Evolutionary conservation across 2,888 invertebrate genomes (phyloP), one percentile per base, ranked within the genome.

Genomic region (Esperia sulphurella): DNA sequence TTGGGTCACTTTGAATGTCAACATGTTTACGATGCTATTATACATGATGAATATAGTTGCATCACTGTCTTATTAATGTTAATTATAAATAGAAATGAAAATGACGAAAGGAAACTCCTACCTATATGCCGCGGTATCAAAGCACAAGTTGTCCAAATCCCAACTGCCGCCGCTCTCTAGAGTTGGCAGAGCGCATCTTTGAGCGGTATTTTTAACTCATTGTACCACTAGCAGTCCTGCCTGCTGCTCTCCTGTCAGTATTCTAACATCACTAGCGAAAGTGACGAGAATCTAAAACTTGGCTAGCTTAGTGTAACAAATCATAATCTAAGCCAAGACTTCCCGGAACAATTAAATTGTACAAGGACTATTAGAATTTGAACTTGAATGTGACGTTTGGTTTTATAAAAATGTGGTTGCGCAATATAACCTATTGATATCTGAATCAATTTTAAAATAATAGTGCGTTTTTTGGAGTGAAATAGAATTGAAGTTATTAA

Each of bases 181-280:
- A 83, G 74, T 88, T 89, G 89, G 89, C 89, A 88, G 76, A 79
- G 88, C 83, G 82, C 85, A 83, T 88, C 88, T 86, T 83, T 57
- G 83, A 85, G 85, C 84, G 86, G 58, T 89, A 89, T 89, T 89
- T 89, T 86, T 89, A 89, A 87, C 89, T 89, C 89, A 88, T 83
- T 88, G 80, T 87, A 78, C 78, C 73, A 79, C 79, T 77, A 75
- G 81, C 86, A 74, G 80, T 79, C 79, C 76, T 73, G 80, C 75
- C 65, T 71, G 80, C 73, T 77, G 71, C 86, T 87, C 84, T 75
- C 71, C 76, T 82, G 81, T 73, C 84, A 78, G 80, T 76, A 55
- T 56, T 68, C 69, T 65, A 70, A 73, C 75, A 62, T 72, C 68
- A 74, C 58, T 72, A 83, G 75, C 78, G 86, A 87, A 85, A 87